Evolutionary conservation across 2,113 vertebrate genomes (phyloP), one percentile per base, ranked within the genome.

Genomic region (Corythornis cristatus): DNA sequence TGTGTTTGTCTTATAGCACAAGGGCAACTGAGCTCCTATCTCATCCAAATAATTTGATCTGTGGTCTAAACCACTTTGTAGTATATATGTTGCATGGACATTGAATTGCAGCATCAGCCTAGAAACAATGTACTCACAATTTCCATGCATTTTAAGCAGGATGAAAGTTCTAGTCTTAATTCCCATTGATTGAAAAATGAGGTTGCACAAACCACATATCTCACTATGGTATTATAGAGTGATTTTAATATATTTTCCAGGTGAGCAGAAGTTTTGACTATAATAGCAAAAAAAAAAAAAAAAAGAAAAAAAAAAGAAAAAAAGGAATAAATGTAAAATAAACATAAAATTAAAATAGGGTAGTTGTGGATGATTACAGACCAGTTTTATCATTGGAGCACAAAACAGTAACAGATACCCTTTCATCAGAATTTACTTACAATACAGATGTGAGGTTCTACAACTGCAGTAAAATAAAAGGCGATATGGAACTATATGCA

Each of bases 81-180:
- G 61, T 85, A 60, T 93, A 53, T 66, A 50, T 88, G 54, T 81
- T 84, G 64, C 4, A 3, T 64, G 60, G 76, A 33, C 53, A 68
- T 67, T 73, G 19, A 94, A 58, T 46, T 72, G 48, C 64, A 95
- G 25, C 66, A 93, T 86, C 61, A 91, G 6, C 31, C 68, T 86
- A 58, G 73, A 86, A 94, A 81, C 14, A 74, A 72, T 57, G 51
- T 77, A 35, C 73, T 95, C 58, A 42, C 40, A 70, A 83, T 89
- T 88, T 94, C 89, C 72, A 83, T 91, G 75, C 75, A 92, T 97
- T 93, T 93, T 95, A 93, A 96, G 29, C 71, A 90, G 75, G 40
- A 28, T 88, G 26, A 68, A 83, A 68, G 22, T 84, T 86, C 50
- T 83, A 68, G 28, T 43, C 62, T 93, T 93, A 91, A 84, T 87